Evolutionary conservation across 1,140 invertebrate species (phyloP).

Genomic region (Magallana angulata): DNA sequence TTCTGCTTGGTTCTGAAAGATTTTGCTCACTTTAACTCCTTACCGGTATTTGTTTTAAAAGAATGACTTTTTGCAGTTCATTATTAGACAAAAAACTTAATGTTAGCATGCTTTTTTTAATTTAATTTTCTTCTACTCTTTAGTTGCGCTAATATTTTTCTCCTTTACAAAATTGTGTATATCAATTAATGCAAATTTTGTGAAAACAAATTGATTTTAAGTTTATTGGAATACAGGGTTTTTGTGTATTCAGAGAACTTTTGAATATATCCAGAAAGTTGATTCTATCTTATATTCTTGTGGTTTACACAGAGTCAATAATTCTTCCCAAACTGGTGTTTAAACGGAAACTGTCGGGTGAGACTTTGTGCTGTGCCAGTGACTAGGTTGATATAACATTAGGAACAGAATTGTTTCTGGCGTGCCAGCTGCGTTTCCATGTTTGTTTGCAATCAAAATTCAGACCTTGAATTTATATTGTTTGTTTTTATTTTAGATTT

Average conservation of each 20-base stretch:
- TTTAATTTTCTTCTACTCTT: too few species aligned
- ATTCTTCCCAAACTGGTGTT: slow-evolving; percentile 38
- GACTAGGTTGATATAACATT: background rate
- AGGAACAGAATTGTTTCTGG: slow-evolving; percentile 18
- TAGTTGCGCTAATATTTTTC: too few species aligned
- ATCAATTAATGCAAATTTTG: too few species aligned
- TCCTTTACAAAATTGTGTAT: too few species aligned
- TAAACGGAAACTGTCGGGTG: slow-evolving; percentile 34
- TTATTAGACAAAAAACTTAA: too few species aligned
- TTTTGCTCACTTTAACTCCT: too few species aligned
- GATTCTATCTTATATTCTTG: background rate
- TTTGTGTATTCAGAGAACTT: background rate
- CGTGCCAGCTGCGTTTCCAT: slow-evolving; percentile 11
- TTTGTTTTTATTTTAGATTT: background rate
- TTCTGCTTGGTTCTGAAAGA: too few species aligned
- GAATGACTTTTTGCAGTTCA: too few species aligned
- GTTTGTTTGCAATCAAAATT: slow-evolving; percentile 15
- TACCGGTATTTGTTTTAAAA: too few species aligned
- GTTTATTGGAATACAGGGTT: background rate
- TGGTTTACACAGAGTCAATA: slow-evolving; percentile 39
- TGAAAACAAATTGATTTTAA: too few species aligned
- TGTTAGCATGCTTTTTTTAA: too few species aligned
- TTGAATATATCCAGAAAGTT: background rate
- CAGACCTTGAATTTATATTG: background rate
- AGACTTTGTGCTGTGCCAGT: slow-evolving; percentile 42